phyloP scores from a whole-genome alignment of 2,888 invertebrate species.

The Lasioglossum marginatum region DNA sequence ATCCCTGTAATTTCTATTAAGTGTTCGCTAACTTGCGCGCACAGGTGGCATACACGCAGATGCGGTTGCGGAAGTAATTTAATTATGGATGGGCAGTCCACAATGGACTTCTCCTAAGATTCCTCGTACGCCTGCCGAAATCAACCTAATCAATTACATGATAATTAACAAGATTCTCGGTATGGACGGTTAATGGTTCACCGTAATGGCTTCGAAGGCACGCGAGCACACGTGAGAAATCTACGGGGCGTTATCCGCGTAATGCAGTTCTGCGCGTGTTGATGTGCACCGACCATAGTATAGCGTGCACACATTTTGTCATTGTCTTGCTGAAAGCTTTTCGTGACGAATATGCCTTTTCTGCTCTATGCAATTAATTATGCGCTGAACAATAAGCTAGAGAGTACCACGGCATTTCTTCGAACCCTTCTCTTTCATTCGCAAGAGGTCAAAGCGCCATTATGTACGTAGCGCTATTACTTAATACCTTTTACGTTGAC shows the following conservation, averaged over 20 bases:
- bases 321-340: background rate
- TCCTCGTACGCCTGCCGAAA: constrained; percentile 54
- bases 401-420: background rate
- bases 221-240: constrained; percentile 33
- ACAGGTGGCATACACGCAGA: constrained; percentile 27
- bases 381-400: background rate
- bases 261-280: constrained; percentile 21
- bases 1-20: constrained; percentile 52
- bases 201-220: constrained; percentile 46
- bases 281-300: background rate
- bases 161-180: constrained; percentile 64
- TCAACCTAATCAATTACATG: constrained; percentile 65
- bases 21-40: constrained; percentile 6
- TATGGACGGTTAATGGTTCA: constrained; percentile 51
- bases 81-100: constrained; percentile 44
- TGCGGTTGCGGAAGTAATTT: constrained; percentile 42
- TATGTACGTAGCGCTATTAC: too few species aligned
- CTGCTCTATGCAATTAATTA: background rate
- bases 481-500: too few species aligned
- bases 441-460: background rate
- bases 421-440: background rate
- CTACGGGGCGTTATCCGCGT: constrained; percentile 21
- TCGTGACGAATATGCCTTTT: background rate
- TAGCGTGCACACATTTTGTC: background rate
- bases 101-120: constrained; percentile 48